Base-by-base conservation (phyloP, 2,888 invertebrate genomes). In the Leucophenga montana region DNA sequence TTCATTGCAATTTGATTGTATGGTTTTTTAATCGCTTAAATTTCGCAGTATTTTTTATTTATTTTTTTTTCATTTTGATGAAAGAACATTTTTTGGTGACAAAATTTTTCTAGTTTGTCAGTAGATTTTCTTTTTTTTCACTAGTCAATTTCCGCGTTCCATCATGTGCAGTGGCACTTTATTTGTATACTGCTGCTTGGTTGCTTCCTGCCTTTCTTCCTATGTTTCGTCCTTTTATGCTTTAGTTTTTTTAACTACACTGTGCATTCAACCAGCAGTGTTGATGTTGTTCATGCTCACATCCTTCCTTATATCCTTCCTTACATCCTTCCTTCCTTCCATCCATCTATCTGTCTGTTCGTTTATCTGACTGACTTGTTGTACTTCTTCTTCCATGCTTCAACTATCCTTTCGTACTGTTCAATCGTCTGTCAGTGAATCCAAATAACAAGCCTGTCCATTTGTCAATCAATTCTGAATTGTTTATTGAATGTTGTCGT, bases 401-500 rank as follows among this genome's bases (percentile, higher is more conserved):
- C 73, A 69, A 71, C 65, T 71, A 71, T 70, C 69, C 69, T 70
- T 39, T 18, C 57, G 62, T 53, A 67, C 18, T 71, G 77, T 74
- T 80, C 84, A 78, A 82, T 81, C 76, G 83, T 48, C 62, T 53
- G 33, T 66, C 74, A 72, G 73, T 76, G 78, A 75, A 75, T 84
- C 76, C 75, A 74, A 84, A 76, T 84, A 75, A 76, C 77, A 76
- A 73, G 71, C 73, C 76, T 74, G 78, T 83, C 77, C 77, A 78
- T 79, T 78, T 85, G 85, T 84, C 85, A 85, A 84, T 84, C 84
- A 84, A 85, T 80, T 80, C 75, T 78, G 80, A 80, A 84, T 83
- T 85, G 84, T 83, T 85, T 81, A 84, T 82, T 84, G 84, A 84
- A 80, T 82, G 84, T 84, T 84, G 83, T 82, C 84, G 83, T 81